Percentiles rank a stretch among this genome's conserved stretches.
phyloP scores from a whole-genome alignment of 2,797 vertebrate genomes.

The Ceryle rudis region DNA sequence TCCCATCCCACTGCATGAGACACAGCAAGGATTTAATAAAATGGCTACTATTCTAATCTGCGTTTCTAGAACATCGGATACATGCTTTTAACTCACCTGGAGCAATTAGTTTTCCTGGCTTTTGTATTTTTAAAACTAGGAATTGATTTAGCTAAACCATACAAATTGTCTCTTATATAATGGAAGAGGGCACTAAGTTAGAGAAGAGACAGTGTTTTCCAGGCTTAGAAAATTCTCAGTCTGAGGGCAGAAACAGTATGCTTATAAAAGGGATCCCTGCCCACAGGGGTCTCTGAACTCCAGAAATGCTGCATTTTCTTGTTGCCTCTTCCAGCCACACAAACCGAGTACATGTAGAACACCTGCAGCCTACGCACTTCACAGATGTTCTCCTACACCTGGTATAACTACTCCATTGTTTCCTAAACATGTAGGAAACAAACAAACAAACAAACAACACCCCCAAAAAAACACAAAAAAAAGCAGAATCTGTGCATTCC shows the following conservation, averaged over 20 bases:
- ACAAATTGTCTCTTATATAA: neutral
- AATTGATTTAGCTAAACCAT: neutral
- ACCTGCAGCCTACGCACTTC: neutral
- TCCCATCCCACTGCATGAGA: neutral
- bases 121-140: neutral
- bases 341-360: neutral
- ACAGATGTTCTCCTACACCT: neutral
- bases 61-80: neutral
- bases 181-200: neutral
- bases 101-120: neutral
- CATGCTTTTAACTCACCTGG: neutral
- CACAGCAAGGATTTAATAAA: neutral
- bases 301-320: neutral
- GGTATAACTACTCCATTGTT: neutral
- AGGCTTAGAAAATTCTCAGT: neutral
- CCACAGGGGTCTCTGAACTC: neutral
- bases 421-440: neutral
- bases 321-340: neutral
- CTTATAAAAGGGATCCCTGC: neutral
- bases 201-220: neutral
- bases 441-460: neutral
- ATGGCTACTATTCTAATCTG: neutral
- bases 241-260: neutral
- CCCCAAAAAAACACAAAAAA: neutral
- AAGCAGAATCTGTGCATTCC: neutral